A percentile compares a stretch with the other conserved stretches of the same genome.
Evolutionary conservation across 2,113 vertebrate genomes (phyloP).

Genomic region (Spermophilus dauricus): DNA sequence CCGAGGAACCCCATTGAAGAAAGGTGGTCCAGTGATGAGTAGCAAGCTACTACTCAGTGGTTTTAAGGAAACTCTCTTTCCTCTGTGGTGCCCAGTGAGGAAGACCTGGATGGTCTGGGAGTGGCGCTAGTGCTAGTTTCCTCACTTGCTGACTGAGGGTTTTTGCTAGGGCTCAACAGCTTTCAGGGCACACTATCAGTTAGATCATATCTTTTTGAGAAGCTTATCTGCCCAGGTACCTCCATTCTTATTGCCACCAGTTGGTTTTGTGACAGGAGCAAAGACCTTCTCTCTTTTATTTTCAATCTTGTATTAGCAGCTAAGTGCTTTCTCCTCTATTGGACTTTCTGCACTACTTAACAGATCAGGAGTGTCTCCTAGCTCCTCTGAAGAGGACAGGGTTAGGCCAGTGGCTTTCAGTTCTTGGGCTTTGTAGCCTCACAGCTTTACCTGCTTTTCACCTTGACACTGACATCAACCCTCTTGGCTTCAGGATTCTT

Average conservation of each 20-base stretch:
- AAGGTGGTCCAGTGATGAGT: accelerated
- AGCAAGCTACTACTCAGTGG: not conserved
- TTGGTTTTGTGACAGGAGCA: not conserved
- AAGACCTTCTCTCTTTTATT: not conserved
- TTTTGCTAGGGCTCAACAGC: not conserved
- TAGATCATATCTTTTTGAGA: not conserved
- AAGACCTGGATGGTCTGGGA: accelerated
- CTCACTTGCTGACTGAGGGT: no score
- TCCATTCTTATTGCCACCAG: not conserved
- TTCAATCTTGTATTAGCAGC: not conserved
- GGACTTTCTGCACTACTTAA: not conserved
- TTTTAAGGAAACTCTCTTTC: not conserved
- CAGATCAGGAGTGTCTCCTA: accelerated
- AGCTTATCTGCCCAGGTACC: accelerated
- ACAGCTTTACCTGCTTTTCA: not conserved
- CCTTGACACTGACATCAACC: not conserved
- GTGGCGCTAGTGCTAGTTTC: not conserved
- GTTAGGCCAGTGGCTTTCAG: not conserved
- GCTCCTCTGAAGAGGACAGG: not conserved
- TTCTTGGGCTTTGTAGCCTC: not conserved
- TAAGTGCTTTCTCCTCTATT: not conserved
- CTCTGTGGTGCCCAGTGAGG: not conserved
- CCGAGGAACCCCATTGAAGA: no score
- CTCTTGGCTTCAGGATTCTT: not conserved
- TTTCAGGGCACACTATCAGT: not conserved